Evolutionary conservation across 2,888 invertebrate genomes (phyloP).

Genomic region (Thymelicus acteon): DNA sequence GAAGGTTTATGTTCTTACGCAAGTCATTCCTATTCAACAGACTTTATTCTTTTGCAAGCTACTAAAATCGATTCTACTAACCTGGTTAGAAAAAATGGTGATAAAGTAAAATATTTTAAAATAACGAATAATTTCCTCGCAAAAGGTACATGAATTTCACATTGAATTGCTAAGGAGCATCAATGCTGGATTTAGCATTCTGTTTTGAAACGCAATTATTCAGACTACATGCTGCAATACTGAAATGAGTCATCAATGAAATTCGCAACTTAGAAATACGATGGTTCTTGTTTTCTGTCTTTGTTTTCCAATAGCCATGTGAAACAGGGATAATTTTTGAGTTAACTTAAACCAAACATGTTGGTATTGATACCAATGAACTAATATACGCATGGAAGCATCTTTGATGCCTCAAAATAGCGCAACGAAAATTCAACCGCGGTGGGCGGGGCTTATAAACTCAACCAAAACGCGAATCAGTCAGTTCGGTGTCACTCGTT

Average conservation of each 20-base stretch:
- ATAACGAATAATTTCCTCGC: not conserved
- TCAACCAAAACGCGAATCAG: too few relatives aligned
- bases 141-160: too few relatives aligned
- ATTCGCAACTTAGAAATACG: not conserved
- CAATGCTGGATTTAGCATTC: not conserved
- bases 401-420: too few relatives aligned
- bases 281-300: not conserved
- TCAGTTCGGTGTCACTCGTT: too few relatives aligned
- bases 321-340: not conserved
- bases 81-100: not conserved
- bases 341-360: too few relatives aligned
- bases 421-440: too few relatives aligned
- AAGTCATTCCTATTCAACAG: too few relatives aligned
- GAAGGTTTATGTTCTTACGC: too few relatives aligned
- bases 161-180: not conserved
- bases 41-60: too few relatives aligned
- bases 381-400: too few relatives aligned
- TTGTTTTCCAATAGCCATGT: not conserved
- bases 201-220: not conserved
- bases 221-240: not conserved
- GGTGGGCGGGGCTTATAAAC: too few relatives aligned
- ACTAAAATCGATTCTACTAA: too few relatives aligned
- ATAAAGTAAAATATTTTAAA: not conserved
- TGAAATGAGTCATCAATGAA: not conserved
- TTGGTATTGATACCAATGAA: not conserved